Evolutionary conservation across 2,113 vertebrate genomes (phyloP).

Genomic region (Hiodon alosoides): DNA sequence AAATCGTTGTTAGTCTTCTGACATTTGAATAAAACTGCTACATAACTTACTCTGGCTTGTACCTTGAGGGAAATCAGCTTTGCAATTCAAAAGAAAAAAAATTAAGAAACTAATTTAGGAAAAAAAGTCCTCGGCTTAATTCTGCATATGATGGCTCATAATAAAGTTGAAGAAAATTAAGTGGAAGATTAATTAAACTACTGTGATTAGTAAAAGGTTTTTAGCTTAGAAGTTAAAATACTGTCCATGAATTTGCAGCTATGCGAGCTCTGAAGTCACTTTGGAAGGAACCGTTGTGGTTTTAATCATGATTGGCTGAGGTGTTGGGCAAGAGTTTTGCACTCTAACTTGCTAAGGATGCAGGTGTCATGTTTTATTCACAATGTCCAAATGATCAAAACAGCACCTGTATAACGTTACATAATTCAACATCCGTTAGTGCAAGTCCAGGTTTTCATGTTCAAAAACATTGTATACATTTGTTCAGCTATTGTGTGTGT

Average conservation of each 20-base stretch:
- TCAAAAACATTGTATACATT: too few species aligned
- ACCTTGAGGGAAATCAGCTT: slow-evolving; percentile 20
- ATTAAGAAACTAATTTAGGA: slow-evolving; percentile 41
- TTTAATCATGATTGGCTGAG: too few species aligned
- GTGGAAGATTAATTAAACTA: slow-evolving; percentile 34
- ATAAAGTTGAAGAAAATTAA: slow-evolving; percentile 33
- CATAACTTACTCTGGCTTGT: slow-evolving; percentile 26
- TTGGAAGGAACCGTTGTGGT: too few species aligned
- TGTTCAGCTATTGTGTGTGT: too few species aligned
- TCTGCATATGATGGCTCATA: slow-evolving; percentile 41
- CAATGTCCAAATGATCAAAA: too few species aligned
- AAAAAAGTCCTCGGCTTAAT: slow-evolving; percentile 34
- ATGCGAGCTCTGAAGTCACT: too few species aligned
- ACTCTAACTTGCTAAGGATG: too few species aligned
- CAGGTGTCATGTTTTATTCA: too few species aligned
- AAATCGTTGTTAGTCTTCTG: slow-evolving; percentile 35
- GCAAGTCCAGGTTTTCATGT: too few species aligned
- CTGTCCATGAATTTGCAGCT: neutral
- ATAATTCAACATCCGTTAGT: too few species aligned
- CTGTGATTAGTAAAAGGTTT: slow-evolving; percentile 29
- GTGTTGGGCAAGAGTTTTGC: too few species aligned
- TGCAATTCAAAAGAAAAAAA: slow-evolving; percentile 35
- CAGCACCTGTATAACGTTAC: too few species aligned
- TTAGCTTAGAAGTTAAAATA: slow-evolving; percentile 19
- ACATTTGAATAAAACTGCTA: slow-evolving; percentile 16